phyloP scores from a whole-genome alignment of 2,113 vertebrate species.

The Scomber scombrus region DNA sequence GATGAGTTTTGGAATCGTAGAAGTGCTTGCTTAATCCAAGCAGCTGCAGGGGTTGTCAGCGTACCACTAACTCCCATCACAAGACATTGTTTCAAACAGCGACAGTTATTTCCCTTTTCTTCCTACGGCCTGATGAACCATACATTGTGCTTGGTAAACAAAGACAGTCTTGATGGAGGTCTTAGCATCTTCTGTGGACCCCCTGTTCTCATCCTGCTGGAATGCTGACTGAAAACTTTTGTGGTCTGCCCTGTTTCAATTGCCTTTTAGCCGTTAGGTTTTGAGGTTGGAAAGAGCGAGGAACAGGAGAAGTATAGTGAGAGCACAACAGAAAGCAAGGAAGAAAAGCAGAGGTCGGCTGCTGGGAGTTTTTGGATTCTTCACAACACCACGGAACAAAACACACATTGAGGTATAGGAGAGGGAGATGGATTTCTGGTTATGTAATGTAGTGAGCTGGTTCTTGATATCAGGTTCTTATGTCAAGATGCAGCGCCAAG shows the following conservation, averaged over 20 bases:
- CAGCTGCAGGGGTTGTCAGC: slow-evolving; percentile 23
- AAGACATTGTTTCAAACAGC: slow-evolving; percentile 51
- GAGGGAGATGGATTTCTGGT: slow-evolving; percentile 47
- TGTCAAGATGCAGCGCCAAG: slow-evolving; percentile 63
- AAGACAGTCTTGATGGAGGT: slow-evolving; percentile 74
- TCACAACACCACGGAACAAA: slow-evolving; percentile 66
- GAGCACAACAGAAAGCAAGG: slow-evolving; percentile 30
- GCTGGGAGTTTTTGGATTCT: slow-evolving; percentile 65
- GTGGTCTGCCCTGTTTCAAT: slow-evolving; percentile 62
- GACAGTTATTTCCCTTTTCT: slow-evolving; percentile 22
- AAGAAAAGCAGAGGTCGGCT: slow-evolving; percentile 53
- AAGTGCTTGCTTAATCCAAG: slow-evolving; percentile 44
- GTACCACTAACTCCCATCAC: slow-evolving; percentile 32
- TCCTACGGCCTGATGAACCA: slow-evolving; percentile 26
- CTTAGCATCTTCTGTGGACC: slow-evolving; percentile 66
- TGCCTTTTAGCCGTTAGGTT: slow-evolving; percentile 63
- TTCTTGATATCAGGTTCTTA: slow-evolving; percentile 64
- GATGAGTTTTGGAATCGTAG: slow-evolving; percentile 25
- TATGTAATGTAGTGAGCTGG: slow-evolving; percentile 57
- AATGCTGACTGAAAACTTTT: slow-evolving; percentile 74
- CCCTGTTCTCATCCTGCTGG: slow-evolving; percentile 71
- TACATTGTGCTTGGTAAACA: slow-evolving; percentile 62
- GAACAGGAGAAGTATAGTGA: slow-evolving; percentile 26
- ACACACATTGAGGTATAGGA: slow-evolving; percentile 64
- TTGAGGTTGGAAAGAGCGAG: slow-evolving; percentile 75